Evolutionary conservation across 2,888 invertebrate genomes (phyloP).

Genomic region (Drosophila tripunctata): DNA sequence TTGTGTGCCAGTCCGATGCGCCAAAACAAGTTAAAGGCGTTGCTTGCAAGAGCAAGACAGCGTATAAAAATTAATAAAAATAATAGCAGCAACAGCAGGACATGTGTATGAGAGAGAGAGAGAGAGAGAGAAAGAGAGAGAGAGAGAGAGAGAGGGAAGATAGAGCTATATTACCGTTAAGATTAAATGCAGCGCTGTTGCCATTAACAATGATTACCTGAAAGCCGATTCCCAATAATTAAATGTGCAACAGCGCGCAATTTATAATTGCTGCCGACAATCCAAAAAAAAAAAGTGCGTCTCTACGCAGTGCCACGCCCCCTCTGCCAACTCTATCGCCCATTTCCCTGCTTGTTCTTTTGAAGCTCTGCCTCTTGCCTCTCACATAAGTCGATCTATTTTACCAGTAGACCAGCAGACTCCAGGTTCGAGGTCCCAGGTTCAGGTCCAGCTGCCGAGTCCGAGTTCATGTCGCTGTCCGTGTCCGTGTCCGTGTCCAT

Average conservation of each 20-base stretch:
- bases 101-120: constrained; percentile 29
- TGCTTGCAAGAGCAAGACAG: not conserved
- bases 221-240: constrained; percentile 81
- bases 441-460: not conserved
- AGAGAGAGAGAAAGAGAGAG: constrained; percentile 13
- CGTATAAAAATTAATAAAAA: not conserved
- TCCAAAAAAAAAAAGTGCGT: constrained; percentile 64
- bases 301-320: constrained; percentile 7
- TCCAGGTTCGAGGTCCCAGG: not conserved
- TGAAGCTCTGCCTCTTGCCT: not conserved
- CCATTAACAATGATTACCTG: constrained; percentile 80
- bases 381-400: constrained; percentile 20
- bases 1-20: constrained; percentile 28
- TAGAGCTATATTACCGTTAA: constrained; percentile 46
- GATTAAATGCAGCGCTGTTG: constrained; percentile 77
- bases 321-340: constrained; percentile 3
- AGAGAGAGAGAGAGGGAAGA: not conserved
- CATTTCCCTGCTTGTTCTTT: not conserved
- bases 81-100: constrained; percentile 5
- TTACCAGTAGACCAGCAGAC: not conserved
- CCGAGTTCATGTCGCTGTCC: not conserved
- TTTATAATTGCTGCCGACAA: constrained; percentile 74
- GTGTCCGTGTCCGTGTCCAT: not conserved
- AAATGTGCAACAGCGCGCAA: constrained; percentile 80
- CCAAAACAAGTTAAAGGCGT: constrained; percentile 58